Base-by-base conservation (phyloP, 2,113 vertebrate species). In the Ophiodon elongatus region DNA sequence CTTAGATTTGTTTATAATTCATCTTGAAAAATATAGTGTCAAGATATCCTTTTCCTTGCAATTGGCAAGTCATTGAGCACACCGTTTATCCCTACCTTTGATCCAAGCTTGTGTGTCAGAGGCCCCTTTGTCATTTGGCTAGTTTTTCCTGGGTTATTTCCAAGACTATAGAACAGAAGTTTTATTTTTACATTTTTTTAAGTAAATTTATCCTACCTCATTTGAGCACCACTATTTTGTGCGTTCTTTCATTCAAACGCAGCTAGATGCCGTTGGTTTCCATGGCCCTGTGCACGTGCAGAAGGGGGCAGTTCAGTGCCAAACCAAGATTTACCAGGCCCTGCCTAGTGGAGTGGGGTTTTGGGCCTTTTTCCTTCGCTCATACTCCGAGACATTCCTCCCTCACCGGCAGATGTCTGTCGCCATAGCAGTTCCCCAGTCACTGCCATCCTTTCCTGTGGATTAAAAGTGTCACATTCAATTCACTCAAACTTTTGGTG, bases 381-480 rank as follows among this genome's bases (percentile, higher is more conserved):
- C 77, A 64, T 45, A 29, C 79, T 83, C 71, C 5, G 65, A 92
- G 89, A 90, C 89, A 88, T 92, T 94, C 85, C 86, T 87, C 73
- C 78, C 63, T 92, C 72, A 84, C 83, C 41, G 64, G 85, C 89
- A 90, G 83, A 88, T 88, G 75, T 85, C 88, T 90, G 91, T 86
- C 82, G 83, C 90, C 91, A 83, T 74, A n/a, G 86, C 85, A 43
- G 72, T 76, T 82, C 79, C 75, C 76, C 50, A 37, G 70, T 85
- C 71, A 45, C 82, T 82, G 72, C 73, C 82, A 82, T 85, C 74
- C 85, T 88, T 89, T 88, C 75, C 73, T 84, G 83, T 67, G 83
- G 84, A 84, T 93, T 95, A 77, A 72, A 73, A 85, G 65, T 87
- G 85, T 94, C 93, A 89, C 3, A 56, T 91, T 90, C 81, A 85